A percentile compares a stretch with the other conserved stretches of the same genome.
Conservation (phyloP, 1,140 invertebrate species). For the Zaprionus tsacasi region DNA sequence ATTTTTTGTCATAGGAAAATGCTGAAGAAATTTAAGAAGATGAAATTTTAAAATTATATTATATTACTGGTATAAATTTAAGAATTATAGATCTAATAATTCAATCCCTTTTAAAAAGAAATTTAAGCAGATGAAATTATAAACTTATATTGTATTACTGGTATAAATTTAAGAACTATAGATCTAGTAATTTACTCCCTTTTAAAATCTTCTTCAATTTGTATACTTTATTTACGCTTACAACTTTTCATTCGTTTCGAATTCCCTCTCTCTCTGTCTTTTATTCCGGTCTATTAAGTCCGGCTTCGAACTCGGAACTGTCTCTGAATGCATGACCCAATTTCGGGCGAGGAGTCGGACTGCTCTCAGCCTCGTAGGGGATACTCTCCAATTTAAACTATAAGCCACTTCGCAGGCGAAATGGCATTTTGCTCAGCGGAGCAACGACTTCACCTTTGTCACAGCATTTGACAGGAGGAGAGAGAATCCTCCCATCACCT, state of each 20-base stretch:
- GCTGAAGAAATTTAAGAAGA: too few relatives aligned
- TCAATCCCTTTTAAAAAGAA: background rate
- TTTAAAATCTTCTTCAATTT: background rate
- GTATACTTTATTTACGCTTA: background rate
- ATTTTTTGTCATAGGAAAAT: too few relatives aligned
- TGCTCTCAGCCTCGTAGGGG: too few relatives aligned
- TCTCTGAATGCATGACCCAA: background rate
- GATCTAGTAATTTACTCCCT: background rate
- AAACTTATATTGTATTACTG: background rate
- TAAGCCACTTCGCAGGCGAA: constrained; percentile 52
- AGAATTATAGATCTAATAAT: too few relatives aligned
- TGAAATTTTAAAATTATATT: too few relatives aligned
- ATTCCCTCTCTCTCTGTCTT: background rate
- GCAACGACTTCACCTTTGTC: constrained; percentile 72
- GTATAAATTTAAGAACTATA: background rate
- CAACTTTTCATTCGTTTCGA: background rate
- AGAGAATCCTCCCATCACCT: constrained; percentile 6
- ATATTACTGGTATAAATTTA: too few relatives aligned
- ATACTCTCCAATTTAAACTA: constrained; percentile 67
- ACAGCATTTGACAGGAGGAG: constrained; percentile 63
- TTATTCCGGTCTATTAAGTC: constrained; percentile 4
- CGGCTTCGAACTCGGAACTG: background rate
- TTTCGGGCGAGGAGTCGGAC: too few relatives aligned
- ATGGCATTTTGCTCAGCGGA: constrained; percentile 25
- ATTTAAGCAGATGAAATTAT: background rate